Conservation (phyloP, 2,797 vertebrate species). For the Apogon talboti region DNA sequence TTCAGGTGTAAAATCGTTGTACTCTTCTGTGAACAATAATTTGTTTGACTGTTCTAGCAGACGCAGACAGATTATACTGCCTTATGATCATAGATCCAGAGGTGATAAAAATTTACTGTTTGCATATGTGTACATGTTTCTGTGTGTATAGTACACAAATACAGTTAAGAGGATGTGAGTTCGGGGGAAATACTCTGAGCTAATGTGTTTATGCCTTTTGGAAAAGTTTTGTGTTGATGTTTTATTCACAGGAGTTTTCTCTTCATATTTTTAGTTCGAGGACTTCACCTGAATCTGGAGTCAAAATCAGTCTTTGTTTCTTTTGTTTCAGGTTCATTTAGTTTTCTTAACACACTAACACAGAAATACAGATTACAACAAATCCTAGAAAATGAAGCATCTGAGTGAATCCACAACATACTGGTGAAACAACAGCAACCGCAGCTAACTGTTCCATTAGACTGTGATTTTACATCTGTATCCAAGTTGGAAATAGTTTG, state of each 20-base stretch:
- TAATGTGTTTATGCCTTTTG: too few species aligned
- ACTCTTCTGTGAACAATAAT: neutral
- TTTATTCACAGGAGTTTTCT: too few species aligned
- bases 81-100: constrained; percentile 9
- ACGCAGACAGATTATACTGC: neutral
- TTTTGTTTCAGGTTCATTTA: too few species aligned
- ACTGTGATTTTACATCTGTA: neutral
- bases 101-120: constrained; percentile 20
- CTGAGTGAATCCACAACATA: too few species aligned
- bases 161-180: neutral
- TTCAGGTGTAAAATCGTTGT: too few species aligned
- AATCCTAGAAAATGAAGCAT: too few species aligned
- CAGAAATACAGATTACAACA: too few species aligned
- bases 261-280: too few species aligned
- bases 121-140: constrained; percentile 16
- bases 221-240: too few species aligned
- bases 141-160: constrained; percentile 13
- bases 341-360: too few species aligned
- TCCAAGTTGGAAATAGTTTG: neutral
- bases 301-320: too few species aligned
- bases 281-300: too few species aligned
- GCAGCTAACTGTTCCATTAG: neutral
- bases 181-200: neutral
- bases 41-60: constrained; percentile 4
- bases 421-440: neutral